A percentile compares a stretch with the other conserved stretches of the same genome.
phyloP scores from a whole-genome alignment of 2,888 invertebrate genomes.

The Lymantria monacha region DNA sequence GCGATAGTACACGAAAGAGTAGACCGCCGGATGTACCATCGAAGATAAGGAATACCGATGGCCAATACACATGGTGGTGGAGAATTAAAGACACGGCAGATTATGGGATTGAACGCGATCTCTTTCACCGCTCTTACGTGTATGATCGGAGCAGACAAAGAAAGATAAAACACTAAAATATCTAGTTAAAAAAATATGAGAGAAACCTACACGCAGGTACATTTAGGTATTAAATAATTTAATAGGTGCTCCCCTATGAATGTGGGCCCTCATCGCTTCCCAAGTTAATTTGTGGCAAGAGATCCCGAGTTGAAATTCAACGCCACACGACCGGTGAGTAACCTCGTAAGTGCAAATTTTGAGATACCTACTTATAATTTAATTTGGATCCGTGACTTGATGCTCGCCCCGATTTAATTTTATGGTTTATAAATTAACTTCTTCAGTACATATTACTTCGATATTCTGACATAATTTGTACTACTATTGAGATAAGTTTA shows the following conservation, averaged over 20 bases:
- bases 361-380: slow-evolving; percentile 5
- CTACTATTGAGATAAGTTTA: too few relatives aligned
- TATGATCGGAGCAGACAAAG: too few relatives aligned
- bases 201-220: not conserved
- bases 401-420: not conserved
- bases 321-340: slow-evolving; percentile 1
- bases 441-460: too few relatives aligned
- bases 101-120: too few relatives aligned
- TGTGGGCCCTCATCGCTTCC: slow-evolving; percentile 15
- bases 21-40: too few relatives aligned
- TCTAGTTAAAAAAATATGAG: not conserved
- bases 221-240: slow-evolving; percentile 17
- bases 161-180: too few relatives aligned
- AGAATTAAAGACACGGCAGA: too few relatives aligned
- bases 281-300: slow-evolving; percentile 22
- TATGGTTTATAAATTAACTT: not conserved
- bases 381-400: slow-evolving; percentile 1
- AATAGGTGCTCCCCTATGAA: slow-evolving; percentile 18
- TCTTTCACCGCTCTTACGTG: too few relatives aligned
- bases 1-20: too few relatives aligned
- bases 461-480: too few relatives aligned
- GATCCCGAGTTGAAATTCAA: slow-evolving; percentile 19
- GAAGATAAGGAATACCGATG: too few relatives aligned
- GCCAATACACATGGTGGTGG: too few relatives aligned
- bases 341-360: slow-evolving; percentile 5